Percentiles rank a stretch among this genome's conserved stretches.
Evolutionary conservation across 2,888 invertebrate genomes (phyloP).

Genomic region (Epinotia demarniana): DNA sequence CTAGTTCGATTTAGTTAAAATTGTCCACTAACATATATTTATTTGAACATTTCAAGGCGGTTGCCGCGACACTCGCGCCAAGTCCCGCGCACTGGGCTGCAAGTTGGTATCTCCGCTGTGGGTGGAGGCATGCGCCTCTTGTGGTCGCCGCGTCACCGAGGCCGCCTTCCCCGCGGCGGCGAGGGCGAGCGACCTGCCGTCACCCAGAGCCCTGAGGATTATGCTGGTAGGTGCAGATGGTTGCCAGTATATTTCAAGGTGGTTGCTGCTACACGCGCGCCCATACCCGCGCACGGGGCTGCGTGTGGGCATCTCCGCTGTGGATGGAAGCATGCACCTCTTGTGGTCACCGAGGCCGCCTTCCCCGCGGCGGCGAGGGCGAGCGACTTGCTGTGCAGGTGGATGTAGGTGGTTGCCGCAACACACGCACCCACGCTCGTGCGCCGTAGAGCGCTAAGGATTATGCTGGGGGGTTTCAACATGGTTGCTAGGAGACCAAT

Average conservation of each 20-base stretch:
- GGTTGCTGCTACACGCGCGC: conserved; percentile 65
- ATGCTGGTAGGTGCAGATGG: conserved; percentile 60
- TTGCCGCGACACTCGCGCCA: conserved; percentile 60
- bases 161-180: conserved; percentile 68
- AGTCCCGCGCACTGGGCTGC: conserved; percentile 67
- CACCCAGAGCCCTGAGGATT: conserved; percentile 63
- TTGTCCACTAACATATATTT: too few relatives aligned
- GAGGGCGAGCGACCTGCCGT: conserved; percentile 72
- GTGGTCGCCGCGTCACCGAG: conserved; percentile 61
- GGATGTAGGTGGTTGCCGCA: conserved; percentile 65
- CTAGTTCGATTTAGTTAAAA: too few relatives aligned
- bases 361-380: conserved; percentile 65
- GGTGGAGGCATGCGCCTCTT: conserved; percentile 75
- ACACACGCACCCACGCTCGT: conserved; percentile 62
- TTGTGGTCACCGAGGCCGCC: conserved; percentile 59
- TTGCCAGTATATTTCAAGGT: conserved; percentile 52
- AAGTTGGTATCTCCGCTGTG: conserved; percentile 74
- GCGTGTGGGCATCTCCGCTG: conserved; percentile 50
- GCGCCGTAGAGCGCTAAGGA: conserved; percentile 48
- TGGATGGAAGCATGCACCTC: conserved; percentile 64
- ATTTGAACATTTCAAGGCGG: conserved; percentile 58
- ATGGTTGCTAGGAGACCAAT: conserved; percentile 50
- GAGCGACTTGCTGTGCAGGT: not conserved
- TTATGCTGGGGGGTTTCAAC: not conserved
- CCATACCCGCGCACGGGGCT: conserved; percentile 66